These are phyloP conservation scores for Orestias chungarensis DNA, from an alignment of 2,797 vertebrate species.

Conservation along the genomic window DNA sequence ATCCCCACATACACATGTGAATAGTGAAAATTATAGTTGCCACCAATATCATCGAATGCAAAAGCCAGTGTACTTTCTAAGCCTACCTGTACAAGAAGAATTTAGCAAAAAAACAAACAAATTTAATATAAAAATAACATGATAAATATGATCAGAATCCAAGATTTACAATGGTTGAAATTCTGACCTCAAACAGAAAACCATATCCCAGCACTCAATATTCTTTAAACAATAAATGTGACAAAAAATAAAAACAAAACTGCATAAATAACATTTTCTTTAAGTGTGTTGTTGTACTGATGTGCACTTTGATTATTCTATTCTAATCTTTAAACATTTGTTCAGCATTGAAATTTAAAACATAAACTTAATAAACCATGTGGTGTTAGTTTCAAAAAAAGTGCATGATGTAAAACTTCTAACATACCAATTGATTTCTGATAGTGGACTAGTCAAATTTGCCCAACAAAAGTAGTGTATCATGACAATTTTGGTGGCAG, in stretches of 20 bases:
- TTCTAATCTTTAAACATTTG: slow-evolving; percentile 10
- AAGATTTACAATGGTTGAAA: slow-evolving; percentile 20
- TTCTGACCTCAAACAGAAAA: slow-evolving; percentile 13
- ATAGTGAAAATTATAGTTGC: slow-evolving; percentile 37
- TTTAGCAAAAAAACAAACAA: slow-evolving; percentile 14
- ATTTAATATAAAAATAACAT: slow-evolving; percentile 26
- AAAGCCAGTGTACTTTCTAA: slow-evolving; percentile 15
- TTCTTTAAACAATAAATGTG: slow-evolving; percentile 15
- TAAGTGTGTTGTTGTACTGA: slow-evolving; percentile 15
- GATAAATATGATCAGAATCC: slow-evolving; percentile 21
- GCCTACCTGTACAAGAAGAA: slow-evolving; percentile 12
- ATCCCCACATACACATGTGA: slow-evolving; percentile 27
- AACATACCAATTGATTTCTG: slow-evolving; percentile 6
- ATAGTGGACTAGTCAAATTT: slow-evolving; percentile 21
- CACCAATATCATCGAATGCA: slow-evolving; percentile 49
- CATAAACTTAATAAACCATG: slow-evolving; percentile 18
- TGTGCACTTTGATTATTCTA: slow-evolving; percentile 7
- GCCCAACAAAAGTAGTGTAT: slow-evolving; percentile 11
- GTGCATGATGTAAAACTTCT: not conserved
- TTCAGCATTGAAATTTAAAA: slow-evolving; percentile 12
- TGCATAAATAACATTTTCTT: slow-evolving; percentile 37
- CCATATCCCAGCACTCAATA: slow-evolving; percentile 4
- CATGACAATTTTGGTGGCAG: slow-evolving; percentile 57
- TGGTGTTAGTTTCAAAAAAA: slow-evolving; percentile 1
- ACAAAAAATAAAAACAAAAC: slow-evolving; percentile 28